Conservation (phyloP, 2,888 invertebrate genomes). For the Chrysolina americana region DNA sequence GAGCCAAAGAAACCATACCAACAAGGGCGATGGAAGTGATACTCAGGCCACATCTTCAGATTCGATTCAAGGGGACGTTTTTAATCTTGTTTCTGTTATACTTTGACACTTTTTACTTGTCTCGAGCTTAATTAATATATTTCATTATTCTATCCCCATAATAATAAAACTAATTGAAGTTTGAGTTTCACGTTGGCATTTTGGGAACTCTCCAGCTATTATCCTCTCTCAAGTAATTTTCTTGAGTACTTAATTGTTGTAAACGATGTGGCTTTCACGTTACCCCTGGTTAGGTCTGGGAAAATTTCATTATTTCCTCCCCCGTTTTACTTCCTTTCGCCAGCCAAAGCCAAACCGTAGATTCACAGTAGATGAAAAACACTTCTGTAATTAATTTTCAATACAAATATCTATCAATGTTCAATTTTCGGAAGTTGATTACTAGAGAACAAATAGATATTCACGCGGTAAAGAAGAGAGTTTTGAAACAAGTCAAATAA, state of each 20-base stretch:
- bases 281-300: not conserved
- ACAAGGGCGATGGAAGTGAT: too few relatives aligned
- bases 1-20: too few relatives aligned
- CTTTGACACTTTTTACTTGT: too few relatives aligned
- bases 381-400: not conserved
- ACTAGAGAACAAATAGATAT: too few relatives aligned
- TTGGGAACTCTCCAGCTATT: not conserved
- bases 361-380: not conserved
- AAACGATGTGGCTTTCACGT: not conserved
- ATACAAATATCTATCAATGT: not conserved
- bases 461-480: too few relatives aligned
- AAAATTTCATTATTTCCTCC: not conserved
- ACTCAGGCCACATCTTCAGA: too few relatives aligned
- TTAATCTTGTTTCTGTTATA: too few relatives aligned
- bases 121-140: too few relatives aligned
- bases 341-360: not conserved
- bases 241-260: not conserved
- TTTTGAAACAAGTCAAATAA: too few relatives aligned
- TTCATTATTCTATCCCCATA: not conserved
- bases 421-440: too few relatives aligned
- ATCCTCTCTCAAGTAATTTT: not conserved
- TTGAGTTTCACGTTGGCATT: not conserved
- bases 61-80: too few relatives aligned
- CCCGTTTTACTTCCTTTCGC: not conserved
- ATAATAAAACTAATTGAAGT: not conserved